These are phyloP conservation scores for Papilio glaucus DNA, from an alignment of 1,140 invertebrate genomes.

Conservation along the genomic window DNA sequence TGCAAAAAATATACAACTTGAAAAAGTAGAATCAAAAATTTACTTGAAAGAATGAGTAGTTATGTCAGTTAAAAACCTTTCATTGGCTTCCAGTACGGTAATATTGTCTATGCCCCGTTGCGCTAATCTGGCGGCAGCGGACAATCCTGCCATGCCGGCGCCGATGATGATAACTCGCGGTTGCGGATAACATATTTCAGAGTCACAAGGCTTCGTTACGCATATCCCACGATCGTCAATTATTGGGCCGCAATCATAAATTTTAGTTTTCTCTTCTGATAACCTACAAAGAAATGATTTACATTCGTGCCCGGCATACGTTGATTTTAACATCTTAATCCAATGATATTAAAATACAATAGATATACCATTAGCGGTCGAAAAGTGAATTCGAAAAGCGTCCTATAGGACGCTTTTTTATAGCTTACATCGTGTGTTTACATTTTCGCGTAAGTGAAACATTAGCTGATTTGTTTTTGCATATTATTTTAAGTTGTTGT, in stretches of 20 bases:
- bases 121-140: constrained; percentile 86
- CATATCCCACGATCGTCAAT: constrained; percentile 64
- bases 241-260: constrained; percentile 61
- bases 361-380: too few relatives aligned
- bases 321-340: too few relatives aligned
- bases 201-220: constrained; percentile 59
- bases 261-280: constrained; percentile 49
- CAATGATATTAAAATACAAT: too few relatives aligned
- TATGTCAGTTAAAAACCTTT: constrained; percentile 80
- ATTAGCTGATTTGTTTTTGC: too few relatives aligned
- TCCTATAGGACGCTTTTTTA: too few relatives aligned
- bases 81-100: constrained; percentile 87
- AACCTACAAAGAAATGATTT: constrained; percentile 42
- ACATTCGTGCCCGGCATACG: background rate
- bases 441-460: too few relatives aligned
- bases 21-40: background rate
- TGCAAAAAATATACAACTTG: constrained; percentile 46
- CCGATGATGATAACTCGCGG: constrained; percentile 88
- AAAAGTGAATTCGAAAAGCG: too few relatives aligned
- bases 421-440: too few relatives aligned
- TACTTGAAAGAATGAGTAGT: background rate
- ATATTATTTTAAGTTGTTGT: too few relatives aligned
- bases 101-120: constrained; percentile 87
- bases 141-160: constrained; percentile 88
- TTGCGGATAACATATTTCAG: constrained; percentile 78